A percentile compares a stretch with the other conserved stretches of the same genome.
Evolutionary conservation across 2,113 vertebrate genomes (phyloP).

Genomic region (Peromyscus californicus): DNA sequence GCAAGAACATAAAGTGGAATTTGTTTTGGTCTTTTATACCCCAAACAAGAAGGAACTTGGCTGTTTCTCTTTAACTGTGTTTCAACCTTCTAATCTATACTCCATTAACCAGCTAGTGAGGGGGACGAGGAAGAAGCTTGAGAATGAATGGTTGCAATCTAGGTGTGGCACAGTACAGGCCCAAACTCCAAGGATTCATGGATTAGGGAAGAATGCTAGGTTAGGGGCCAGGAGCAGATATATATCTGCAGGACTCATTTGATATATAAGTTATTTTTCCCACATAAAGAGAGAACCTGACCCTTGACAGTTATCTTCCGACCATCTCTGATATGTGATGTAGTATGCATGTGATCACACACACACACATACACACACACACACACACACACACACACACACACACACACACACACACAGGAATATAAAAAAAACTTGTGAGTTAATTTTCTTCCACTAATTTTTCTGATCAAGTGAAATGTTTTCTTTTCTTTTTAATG

Average conservation of each 20-base stretch:
- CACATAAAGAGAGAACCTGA: neutral
- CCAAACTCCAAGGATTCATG: neutral
- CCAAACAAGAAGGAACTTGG: too few relatives aligned
- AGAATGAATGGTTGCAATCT: neutral
- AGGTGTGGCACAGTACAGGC: neutral
- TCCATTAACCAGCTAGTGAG: neutral
- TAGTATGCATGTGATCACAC: neutral
- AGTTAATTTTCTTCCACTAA: neutral
- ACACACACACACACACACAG: neutral
- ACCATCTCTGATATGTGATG: neutral
- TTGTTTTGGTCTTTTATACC: neutral
- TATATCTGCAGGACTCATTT: neutral
- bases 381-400: neutral
- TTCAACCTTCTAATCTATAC: neutral
- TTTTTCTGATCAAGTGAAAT: neutral
- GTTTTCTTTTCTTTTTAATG: neutral
- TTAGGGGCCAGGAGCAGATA: neutral
- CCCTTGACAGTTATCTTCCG: neutral
- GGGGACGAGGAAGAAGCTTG: neutral
- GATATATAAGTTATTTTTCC: neutral
- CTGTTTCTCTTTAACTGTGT: neutral
- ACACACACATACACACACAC: neutral
- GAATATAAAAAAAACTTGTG: neutral
- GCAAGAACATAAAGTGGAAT: neutral
- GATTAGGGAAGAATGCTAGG: neutral